These are phyloP conservation scores for Dicrurus megarhynchus DNA, from an alignment of 2,113 vertebrate species.

Conservation along the genomic window DNA sequence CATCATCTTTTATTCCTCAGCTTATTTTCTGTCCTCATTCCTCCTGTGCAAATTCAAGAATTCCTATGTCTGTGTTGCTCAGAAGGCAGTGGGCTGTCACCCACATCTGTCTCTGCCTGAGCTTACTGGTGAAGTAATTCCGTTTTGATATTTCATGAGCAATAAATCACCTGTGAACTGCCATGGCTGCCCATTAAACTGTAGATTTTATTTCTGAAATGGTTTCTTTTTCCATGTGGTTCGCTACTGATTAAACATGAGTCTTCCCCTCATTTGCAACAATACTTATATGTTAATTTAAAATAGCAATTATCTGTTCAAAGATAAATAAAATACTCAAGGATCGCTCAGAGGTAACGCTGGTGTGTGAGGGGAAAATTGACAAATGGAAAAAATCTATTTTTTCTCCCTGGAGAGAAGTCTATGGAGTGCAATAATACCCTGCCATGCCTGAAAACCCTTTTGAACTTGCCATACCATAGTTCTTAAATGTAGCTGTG, in stretches of 20 bases:
- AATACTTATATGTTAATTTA: background rate
- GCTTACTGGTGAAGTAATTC: background rate
- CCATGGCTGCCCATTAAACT: background rate
- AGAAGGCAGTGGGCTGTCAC: background rate
- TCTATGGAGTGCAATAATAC: background rate
- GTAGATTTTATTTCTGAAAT: background rate
- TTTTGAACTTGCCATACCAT: background rate
- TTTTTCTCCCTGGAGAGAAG: background rate
- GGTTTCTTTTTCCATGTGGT: background rate
- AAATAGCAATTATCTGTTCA: background rate
- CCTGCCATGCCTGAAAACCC: background rate
- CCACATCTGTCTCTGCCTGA: background rate
- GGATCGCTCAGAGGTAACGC: background rate
- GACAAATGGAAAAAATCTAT: background rate
- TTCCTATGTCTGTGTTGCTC: background rate
- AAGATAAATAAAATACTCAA: background rate
- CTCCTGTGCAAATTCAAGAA: background rate
- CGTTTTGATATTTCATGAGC: background rate
- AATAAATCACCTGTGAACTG: background rate
- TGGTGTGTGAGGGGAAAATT: background rate
- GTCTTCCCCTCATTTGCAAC: background rate
- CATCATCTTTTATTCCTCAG: background rate
- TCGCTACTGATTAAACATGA: background rate
- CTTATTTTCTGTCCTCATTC: background rate
- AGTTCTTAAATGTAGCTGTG: background rate